A percentile compares a stretch with the other conserved stretches of the same genome.
These are phyloP conservation scores for Chloroclystis v-ata DNA, from an alignment of 2,888 invertebrate genomes.

Conservation along the genomic window DNA sequence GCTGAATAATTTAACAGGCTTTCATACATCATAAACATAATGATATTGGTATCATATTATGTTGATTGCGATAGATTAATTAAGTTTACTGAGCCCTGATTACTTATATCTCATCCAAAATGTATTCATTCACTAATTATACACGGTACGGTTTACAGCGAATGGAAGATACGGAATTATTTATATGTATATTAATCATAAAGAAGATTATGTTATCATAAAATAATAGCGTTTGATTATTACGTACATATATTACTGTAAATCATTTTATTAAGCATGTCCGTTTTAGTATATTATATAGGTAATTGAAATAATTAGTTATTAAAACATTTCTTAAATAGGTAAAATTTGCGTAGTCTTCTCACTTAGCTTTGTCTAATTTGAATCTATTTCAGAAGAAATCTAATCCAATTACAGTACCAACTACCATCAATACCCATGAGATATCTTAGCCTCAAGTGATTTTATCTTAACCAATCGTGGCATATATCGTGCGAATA, in stretches of 20 bases:
- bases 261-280: too few relatives aligned
- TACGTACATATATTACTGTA: too few relatives aligned
- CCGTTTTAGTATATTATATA: too few relatives aligned
- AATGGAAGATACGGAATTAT: not conserved
- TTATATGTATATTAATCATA: too few relatives aligned
- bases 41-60: constrained; percentile 5
- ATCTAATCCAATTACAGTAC: not conserved
- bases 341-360: too few relatives aligned
- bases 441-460: not conserved
- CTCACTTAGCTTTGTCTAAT: too few relatives aligned
- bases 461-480: constrained; percentile 3
- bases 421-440: not conserved
- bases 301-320: too few relatives aligned
- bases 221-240: too few relatives aligned
- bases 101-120: constrained; percentile 7
- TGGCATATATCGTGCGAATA: constrained; percentile 20
- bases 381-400: not conserved
- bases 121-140: constrained; percentile 6
- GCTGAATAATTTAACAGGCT: constrained; percentile 1
- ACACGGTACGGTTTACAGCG: too few relatives aligned
- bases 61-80: constrained; percentile 16
- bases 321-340: too few relatives aligned
- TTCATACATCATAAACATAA: constrained; percentile 1
- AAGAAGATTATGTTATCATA: too few relatives aligned
- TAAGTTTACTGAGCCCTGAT: constrained; percentile 6